A percentile compares a stretch with the other conserved stretches of the same genome.
Conservation (phyloP, 2,797 vertebrate genomes). For the Distichodus sexfasciatus region DNA sequence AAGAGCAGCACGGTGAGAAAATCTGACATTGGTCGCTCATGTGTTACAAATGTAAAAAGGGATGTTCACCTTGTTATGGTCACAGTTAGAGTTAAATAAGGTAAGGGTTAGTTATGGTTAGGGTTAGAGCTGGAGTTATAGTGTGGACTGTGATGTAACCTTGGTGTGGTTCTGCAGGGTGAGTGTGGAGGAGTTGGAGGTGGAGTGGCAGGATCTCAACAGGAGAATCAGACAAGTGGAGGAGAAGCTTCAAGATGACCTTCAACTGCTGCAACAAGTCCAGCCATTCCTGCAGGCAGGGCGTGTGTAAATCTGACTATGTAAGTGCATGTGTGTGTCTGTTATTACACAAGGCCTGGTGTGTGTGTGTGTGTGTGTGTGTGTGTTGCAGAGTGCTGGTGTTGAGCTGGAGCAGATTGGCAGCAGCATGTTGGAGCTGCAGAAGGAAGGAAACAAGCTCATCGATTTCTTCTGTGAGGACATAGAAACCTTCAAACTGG, state of each 20-base stretch:
- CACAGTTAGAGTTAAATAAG: too few relatives aligned
- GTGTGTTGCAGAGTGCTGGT: constrained; percentile 64
- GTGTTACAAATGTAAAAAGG: neutral
- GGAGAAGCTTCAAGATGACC: constrained; percentile 75
- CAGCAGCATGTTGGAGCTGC: constrained; percentile 67
- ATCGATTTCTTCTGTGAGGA: constrained; percentile 96
- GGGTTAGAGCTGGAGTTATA: too few relatives aligned
- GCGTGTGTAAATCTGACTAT: neutral
- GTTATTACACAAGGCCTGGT: too few relatives aligned
- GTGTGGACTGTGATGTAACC: too few relatives aligned
- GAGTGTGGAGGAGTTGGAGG: constrained; percentile 80
- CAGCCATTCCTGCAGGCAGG: constrained; percentile 70
- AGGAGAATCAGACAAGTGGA: constrained; percentile 75
- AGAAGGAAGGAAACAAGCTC: constrained; percentile 75
- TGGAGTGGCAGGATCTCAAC: constrained; percentile 76
- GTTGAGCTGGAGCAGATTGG: constrained; percentile 76
- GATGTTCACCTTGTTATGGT: too few relatives aligned
- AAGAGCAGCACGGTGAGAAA: constrained; percentile 80
- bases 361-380: constrained; percentile 11
- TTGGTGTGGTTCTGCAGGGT: constrained; percentile 77
- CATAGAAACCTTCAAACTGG: constrained; percentile 83
- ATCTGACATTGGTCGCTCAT: neutral
- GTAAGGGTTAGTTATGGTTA: too few relatives aligned
- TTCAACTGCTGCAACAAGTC: constrained; percentile 82
- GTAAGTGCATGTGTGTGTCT: neutral